These are phyloP conservation scores for Melanitta fusca DNA, from an alignment of 2,797 vertebrate genomes.

Conservation along the genomic window DNA sequence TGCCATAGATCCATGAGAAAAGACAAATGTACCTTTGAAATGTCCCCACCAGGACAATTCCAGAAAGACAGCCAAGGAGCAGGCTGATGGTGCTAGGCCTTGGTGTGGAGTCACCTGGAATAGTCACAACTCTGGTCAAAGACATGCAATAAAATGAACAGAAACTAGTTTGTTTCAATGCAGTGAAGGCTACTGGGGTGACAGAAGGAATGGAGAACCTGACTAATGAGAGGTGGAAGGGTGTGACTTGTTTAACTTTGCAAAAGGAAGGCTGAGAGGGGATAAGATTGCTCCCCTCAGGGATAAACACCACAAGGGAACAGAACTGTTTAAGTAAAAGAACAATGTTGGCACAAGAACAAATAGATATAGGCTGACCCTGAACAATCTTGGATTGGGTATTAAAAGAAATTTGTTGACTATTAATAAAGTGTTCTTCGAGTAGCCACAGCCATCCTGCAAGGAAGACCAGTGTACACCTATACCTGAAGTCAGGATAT, in stretches of 20 bases:
- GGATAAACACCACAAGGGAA: slow-evolving; percentile 14
- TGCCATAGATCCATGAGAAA: neutral
- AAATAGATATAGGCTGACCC: slow-evolving; percentile 24
- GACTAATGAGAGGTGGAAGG: slow-evolving; percentile 5
- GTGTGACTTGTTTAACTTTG: slow-evolving; percentile 25
- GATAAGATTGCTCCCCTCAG: slow-evolving; percentile 1
- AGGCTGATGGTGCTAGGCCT: accelerated
- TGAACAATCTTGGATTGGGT: neutral
- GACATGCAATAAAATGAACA: neutral
- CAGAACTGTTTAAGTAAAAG: slow-evolving; percentile 47
- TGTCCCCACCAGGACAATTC: neutral
- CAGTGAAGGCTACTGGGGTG: neutral
- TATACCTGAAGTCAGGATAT: neutral
- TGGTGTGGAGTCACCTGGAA: neutral
- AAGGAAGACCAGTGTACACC: neutral
- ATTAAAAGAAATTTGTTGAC: neutral
- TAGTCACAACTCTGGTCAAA: neutral
- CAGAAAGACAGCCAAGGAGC: accelerated
- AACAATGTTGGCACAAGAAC: slow-evolving; percentile 55
- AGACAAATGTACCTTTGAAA: neutral
- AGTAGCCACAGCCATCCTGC: neutral
- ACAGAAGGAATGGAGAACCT: neutral
- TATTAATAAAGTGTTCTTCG: neutral
- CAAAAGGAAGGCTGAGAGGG: slow-evolving; percentile 22
- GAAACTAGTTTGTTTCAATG: neutral